These are phyloP conservation scores for Bettongia penicillata DNA, from an alignment of 2,113 vertebrate species.

Conservation along the genomic window DNA sequence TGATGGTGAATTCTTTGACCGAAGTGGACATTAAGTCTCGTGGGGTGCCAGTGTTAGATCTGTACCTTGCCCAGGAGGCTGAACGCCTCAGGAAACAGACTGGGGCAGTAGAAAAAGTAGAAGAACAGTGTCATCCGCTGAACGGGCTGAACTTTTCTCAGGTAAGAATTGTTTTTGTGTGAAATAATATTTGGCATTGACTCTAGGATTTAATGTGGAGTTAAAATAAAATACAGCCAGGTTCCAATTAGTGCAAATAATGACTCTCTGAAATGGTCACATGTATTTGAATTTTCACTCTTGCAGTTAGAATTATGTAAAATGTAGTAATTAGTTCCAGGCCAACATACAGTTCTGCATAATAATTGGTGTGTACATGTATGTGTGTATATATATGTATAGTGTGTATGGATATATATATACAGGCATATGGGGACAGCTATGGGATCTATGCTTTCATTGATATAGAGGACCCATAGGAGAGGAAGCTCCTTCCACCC, in stretches of 20 bases:
- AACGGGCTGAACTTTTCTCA: slow-evolving; percentile 95
- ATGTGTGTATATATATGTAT: not conserved
- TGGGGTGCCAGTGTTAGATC: slow-evolving; percentile 90
- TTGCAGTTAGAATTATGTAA: not conserved
- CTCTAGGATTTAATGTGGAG: not conserved
- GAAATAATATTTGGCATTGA: not conserved
- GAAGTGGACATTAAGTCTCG: slow-evolving; percentile 91
- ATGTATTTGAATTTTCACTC: not conserved
- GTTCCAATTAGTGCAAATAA: not conserved
- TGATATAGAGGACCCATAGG: too few species aligned
- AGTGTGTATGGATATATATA: not conserved
- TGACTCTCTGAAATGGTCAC: not conserved
- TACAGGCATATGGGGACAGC: not conserved
- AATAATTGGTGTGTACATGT: too few species aligned
- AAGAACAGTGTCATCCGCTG: slow-evolving; percentile 93
- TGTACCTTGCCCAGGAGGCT: slow-evolving; percentile 93
- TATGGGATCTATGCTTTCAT: too few species aligned
- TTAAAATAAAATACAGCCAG: not conserved
- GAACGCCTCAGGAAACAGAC: slow-evolving; percentile 91
- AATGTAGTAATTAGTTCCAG: not conserved
- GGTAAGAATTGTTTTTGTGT: slow-evolving; percentile 80
- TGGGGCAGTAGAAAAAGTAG: slow-evolving; percentile 92
- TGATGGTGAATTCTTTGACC: slow-evolving; percentile 93
- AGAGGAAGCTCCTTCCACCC: too few species aligned
- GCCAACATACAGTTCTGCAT: not conserved